Base-by-base conservation (phyloP, 2,797 vertebrate genomes). In the Poliocrania exsul region DNA sequence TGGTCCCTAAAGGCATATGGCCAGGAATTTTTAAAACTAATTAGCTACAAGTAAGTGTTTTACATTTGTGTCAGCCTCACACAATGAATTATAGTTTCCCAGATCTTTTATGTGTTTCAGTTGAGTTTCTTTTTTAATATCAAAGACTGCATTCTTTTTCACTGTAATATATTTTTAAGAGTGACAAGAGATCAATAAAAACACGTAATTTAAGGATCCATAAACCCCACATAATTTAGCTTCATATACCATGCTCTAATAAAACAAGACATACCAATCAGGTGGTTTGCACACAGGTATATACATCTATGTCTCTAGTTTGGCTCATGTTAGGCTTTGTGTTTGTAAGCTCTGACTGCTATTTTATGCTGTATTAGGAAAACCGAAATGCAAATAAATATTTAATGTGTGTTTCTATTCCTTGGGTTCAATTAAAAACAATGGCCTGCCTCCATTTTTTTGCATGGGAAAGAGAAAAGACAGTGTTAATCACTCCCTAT, bases 151-250 rank as follows among this genome's bases (percentile, higher is more conserved):
- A 67, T 86, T 88, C 50, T 90, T 93, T 90, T 86, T 46, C 77
- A 73, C 70, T 0, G 0, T 60, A 84, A 85, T 87, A 44, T 66
- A 83, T 86, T 95, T 96, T 88, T 91, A 96, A 83, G 73, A 91
- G 77, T 84, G 87, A 86, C 67, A 60, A 86, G 93, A 92, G 95
- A 93, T 94, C 82, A 0, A 96, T 96, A 96, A 95, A 95, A 96
- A n/a, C 51, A n/a, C 81, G 64, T 92, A 91, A 94, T 93, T 96
- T 84, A 86, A 79, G 47, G 79, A 92, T 86, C 91, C 46, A 86
- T 92, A 92, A 94, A 92, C 4, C 65, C 21, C 80, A 90, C 66
- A 90, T 88, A 84, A 86, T 72, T 91, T 83, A 93, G 51, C 37
- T 91, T 87, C 91, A 70, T 64, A 88, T 86, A 91, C 80, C 62